Evolutionary conservation across 2,113 vertebrate species (phyloP).

Genomic region (Calyptomena viridis): DNA sequence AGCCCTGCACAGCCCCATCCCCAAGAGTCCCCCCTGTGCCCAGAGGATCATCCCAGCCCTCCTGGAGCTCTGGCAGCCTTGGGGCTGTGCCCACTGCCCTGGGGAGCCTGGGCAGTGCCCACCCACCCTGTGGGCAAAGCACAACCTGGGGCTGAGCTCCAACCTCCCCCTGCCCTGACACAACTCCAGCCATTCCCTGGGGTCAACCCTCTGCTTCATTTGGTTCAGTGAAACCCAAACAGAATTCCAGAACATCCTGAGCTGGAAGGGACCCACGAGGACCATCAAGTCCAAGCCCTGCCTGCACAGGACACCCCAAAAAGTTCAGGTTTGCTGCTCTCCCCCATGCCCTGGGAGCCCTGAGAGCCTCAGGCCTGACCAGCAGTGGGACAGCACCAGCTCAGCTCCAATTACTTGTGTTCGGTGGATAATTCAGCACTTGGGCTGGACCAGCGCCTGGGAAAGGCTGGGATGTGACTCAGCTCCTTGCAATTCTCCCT

Average conservation of each 20-base stretch:
- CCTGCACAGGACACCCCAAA: neutral
- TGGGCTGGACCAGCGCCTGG: neutral
- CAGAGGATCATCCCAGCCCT: neutral
- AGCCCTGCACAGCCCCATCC: neutral
- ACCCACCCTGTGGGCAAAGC: neutral
- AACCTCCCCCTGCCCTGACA: neutral
- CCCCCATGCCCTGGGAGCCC: neutral
- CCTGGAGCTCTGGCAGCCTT: neutral
- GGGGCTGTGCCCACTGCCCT: neutral
- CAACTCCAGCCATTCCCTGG: neutral
- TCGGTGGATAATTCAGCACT: accelerated
- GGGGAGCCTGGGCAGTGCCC: neutral
- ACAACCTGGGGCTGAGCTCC: neutral
- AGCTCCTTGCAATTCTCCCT: neutral
- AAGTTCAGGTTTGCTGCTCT: neutral
- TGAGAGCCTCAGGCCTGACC: accelerated
- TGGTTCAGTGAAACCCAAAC: neutral
- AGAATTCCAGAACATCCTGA: neutral
- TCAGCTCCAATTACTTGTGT: neutral
- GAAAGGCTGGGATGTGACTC: neutral
- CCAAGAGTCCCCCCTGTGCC: neutral
- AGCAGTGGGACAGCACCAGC: neutral
- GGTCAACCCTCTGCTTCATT: neutral
- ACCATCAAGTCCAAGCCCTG: neutral
- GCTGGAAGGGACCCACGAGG: neutral